Evolutionary conservation across 2,797 vertebrate species (phyloP).

Genomic region (Caiman crocodilus): DNA sequence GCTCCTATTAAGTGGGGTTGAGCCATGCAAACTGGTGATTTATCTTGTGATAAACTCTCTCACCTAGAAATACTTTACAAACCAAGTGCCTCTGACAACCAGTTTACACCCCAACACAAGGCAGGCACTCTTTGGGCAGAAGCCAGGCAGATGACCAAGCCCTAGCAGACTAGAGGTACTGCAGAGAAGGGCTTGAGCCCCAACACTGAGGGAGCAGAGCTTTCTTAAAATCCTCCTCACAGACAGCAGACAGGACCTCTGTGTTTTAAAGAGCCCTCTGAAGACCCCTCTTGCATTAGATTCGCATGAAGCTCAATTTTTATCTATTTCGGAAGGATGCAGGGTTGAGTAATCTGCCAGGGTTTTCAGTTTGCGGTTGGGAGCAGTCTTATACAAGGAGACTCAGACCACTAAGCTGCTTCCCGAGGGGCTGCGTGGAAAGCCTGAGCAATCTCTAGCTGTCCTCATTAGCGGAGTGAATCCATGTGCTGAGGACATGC

Average conservation of each 20-base stretch:
- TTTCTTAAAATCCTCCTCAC: background rate
- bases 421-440: background rate
- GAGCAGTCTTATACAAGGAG: background rate
- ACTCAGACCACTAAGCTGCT: background rate
- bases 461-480: background rate
- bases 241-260: accelerated
- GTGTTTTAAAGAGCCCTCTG: background rate
- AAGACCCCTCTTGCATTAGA: background rate
- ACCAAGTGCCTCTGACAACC: accelerated
- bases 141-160: background rate
- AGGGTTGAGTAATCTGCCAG: background rate
- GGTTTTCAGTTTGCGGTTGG: background rate
- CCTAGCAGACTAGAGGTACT: background rate
- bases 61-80: accelerated
- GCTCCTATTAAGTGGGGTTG: accelerated
- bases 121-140: background rate
- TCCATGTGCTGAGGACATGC: background rate
- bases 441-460: background rate
- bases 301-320: accelerated
- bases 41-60: background rate
- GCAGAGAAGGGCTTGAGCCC: background rate
- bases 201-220: background rate
- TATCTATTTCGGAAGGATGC: accelerated
- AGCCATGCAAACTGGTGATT: background rate
- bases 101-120: background rate